Base-by-base conservation (phyloP, 2,797 vertebrate genomes). In the Sebastes iracundus region DNA sequence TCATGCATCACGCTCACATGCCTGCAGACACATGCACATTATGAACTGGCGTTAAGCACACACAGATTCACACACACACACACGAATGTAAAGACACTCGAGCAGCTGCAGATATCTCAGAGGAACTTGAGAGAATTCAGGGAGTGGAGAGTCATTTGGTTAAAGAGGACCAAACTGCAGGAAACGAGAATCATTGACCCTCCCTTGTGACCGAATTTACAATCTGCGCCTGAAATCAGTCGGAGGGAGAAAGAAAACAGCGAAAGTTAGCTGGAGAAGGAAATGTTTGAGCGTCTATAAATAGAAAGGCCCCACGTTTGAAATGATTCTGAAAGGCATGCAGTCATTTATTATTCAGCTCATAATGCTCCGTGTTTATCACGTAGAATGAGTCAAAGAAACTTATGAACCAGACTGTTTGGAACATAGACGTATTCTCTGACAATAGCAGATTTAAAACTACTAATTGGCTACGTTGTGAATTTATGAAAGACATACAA, bases 131-230 rank as follows among this genome's bases (percentile, higher is more conserved):
- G 85, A 88, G 84, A 91, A 92, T 92, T 90, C 72, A 84, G 79
- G 86, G 89, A 93, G 89, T 87, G 87, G 88, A 88, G 84, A 88
- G 84, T 90, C 84, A 81, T 93, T 93, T 90, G 84, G 88, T 89
- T 85, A 90, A 88, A 91, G 87, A 91, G 88, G 87, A 90, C 88
- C 89, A 89, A 93, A 89, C 88, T 84, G 79, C 92, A 93, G 93
- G 93, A 93, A 94, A 93, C 91, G 88, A 91, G 86, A 94, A 88
- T 89, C 85, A 90, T 82, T 92, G 92, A 93, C 91, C 88, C 86
- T 94, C 93, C 92, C 93, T 77, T 83, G 92, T 88, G 93, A 87
- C 87, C 64, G 25, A 86, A 92, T 92, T 87, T 82, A 88, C 87
- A 92, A 93, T 93, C 92, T 90, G 87, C 22, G 86, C 84, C 85